Percentiles rank a stretch among this genome's conserved stretches.
phyloP scores from a whole-genome alignment of 2,113 vertebrate genomes.

The Phrynosoma blainvillii region DNA sequence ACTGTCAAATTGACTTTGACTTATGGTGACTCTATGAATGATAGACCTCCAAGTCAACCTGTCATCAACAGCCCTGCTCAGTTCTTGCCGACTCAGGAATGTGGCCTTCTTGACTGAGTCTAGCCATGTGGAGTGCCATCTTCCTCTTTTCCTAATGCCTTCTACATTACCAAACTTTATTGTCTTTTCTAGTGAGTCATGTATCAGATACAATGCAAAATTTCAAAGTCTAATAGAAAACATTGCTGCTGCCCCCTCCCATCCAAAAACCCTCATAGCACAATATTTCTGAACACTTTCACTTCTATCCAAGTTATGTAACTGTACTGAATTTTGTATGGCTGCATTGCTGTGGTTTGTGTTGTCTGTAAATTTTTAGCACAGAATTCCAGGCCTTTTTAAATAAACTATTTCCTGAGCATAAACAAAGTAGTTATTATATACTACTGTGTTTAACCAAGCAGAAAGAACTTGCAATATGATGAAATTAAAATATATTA shows the following conservation, averaged over 20 bases:
- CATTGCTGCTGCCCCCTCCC: background rate
- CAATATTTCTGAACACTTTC: no score
- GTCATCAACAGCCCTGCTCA: no score
- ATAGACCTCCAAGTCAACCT: no score
- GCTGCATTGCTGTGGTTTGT: background rate
- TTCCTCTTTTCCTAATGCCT: background rate
- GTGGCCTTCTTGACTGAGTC: no score
- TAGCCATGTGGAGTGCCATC: background rate
- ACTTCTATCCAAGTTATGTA: background rate
- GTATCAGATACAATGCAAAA: background rate
- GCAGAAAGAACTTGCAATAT: background rate
- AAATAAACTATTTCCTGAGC: background rate
- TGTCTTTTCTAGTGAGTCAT: background rate
- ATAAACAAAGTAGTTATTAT: background rate
- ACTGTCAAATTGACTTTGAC: no score
- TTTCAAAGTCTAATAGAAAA: background rate
- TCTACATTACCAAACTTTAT: background rate
- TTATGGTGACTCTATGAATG: no score
- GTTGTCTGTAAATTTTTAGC: background rate
- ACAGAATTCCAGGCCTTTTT: background rate
- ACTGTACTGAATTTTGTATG: background rate
- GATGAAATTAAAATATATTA: constrained; percentile 27
- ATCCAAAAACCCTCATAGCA: background rate
- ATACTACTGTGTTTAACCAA: constrained; percentile 1
- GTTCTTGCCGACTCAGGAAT: no score